Base-by-base conservation (phyloP, 2,888 invertebrate genomes). In the Pyrgus malvae region DNA sequence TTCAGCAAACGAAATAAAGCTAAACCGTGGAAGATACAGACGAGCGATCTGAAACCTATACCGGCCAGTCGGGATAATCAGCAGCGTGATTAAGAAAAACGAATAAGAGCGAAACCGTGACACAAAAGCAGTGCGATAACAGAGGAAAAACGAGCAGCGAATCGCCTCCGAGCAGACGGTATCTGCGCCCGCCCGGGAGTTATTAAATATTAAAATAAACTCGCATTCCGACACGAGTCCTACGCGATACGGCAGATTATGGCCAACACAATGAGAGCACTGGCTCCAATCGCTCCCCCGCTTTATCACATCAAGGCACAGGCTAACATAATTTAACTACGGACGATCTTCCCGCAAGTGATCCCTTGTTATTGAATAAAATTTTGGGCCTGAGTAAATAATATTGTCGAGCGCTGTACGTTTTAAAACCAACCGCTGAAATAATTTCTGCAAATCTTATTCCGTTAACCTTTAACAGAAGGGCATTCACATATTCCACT, bases 141-240 rank as follows among this genome's bases (percentile, higher is more conserved):
- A 74, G 73, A 69, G 75, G 78, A 80, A 82, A 86, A 88, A 88
- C 79, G 83, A 84, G 73, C 79, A 83, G 81, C 72, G 78, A 82
- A 83, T 79, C 81, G 81, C 82, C 81, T 72, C 71, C 77, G 72
- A 82, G 79, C 74, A 83, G 83, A 85, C 87, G 80, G 76, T 87
- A 88, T 86, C 87, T 80, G 51, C 72, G 76, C 73, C 76, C 78
- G 83, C 80, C 80, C 75, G 79, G 79, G 82, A 84, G 83, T 89
- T 89, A 89, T 90, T 89, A 90, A 90, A 90, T 89, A 89, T 90
- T 88, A 90, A 89, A 89, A 89, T 88, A 88, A 87, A 84, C 87
- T 84, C 76, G 86, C 87, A 88, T 88, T 85, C 87, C 86, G 76
- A 80, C 84, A 83, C 86, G 84, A 86, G 83, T 85, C 79, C 78